Percentiles rank a stretch among this genome's conserved stretches.
Evolutionary conservation across 2,888 invertebrate species (phyloP).

Genomic region (Drosophila birchii): DNA sequence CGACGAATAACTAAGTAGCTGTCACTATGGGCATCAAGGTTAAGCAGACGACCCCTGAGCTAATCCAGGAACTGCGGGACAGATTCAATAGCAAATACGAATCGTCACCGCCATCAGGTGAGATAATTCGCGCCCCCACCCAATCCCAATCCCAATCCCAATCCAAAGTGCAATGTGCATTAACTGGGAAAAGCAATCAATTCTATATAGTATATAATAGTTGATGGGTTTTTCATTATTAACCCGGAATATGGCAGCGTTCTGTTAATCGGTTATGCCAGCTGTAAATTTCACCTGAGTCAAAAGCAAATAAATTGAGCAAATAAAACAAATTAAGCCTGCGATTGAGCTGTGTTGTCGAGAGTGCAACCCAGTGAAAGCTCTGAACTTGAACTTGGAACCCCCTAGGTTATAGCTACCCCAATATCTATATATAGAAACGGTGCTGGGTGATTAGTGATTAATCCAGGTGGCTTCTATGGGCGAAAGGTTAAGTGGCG

Average conservation of each 20-base stretch:
- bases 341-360: not conserved
- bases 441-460: not conserved
- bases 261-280: slow-evolving; percentile 21
- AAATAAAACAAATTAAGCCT: slow-evolving; percentile 1
- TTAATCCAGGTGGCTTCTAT: slow-evolving; percentile 4
- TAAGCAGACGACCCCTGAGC: slow-evolving; percentile 67
- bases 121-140: slow-evolving; percentile 23
- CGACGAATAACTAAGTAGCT: slow-evolving; percentile 8
- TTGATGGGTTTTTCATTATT: not conserved
- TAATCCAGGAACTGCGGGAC: slow-evolving; percentile 81
- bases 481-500: slow-evolving; percentile 11
- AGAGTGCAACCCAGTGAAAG: slow-evolving; percentile 31
- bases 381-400: slow-evolving; percentile 37
- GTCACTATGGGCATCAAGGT: slow-evolving; percentile 71
- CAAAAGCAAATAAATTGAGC: not conserved
- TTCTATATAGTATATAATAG: not conserved
- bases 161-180: slow-evolving; percentile 29
- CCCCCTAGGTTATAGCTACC: slow-evolving; percentile 8
- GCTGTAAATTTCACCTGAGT: slow-evolving; percentile 14
- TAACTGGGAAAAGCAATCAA: slow-evolving; percentile 1
- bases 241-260: slow-evolving; percentile 12
- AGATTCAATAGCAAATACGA: slow-evolving; percentile 80
- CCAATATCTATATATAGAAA: slow-evolving; percentile 4
- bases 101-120: slow-evolving; percentile 76
- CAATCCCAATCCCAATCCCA: too few species aligned